Evolutionary conservation across 2,797 vertebrate genomes (phyloP).

Genomic region (Eulemur albifrons): DNA sequence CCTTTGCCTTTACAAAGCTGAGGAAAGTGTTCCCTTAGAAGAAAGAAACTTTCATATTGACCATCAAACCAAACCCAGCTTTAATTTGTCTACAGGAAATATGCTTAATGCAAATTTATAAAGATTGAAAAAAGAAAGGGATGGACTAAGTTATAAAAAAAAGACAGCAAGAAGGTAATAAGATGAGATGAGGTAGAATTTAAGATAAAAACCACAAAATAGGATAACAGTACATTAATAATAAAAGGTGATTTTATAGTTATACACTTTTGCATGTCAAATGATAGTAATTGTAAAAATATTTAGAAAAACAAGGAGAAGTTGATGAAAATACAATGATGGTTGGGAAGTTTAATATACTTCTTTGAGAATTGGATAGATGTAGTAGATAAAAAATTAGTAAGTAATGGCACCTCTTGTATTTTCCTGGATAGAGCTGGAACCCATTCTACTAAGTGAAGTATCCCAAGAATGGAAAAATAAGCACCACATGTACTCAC

Average conservation of each 20-base stretch:
- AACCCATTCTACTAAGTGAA: no score
- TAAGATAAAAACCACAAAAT: neutral
- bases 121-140: neutral
- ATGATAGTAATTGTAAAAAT: neutral
- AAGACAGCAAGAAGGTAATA: neutral
- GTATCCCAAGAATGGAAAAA: no score
- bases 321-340: neutral
- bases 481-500: no score
- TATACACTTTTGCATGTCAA: neutral
- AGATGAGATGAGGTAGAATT: neutral
- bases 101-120: neutral
- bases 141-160: neutral
- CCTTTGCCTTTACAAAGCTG: neutral
- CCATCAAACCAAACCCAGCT: neutral
- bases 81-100: neutral
- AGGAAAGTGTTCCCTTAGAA: neutral
- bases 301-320: neutral
- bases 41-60: neutral
- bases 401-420: neutral
- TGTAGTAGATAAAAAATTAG: neutral
- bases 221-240: neutral
- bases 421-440: no score
- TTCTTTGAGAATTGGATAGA: neutral
- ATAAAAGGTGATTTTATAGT: neutral
- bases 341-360: neutral